Conservation (phyloP, 2,888 invertebrate species). For the Ecliptopera silaceata region DNA sequence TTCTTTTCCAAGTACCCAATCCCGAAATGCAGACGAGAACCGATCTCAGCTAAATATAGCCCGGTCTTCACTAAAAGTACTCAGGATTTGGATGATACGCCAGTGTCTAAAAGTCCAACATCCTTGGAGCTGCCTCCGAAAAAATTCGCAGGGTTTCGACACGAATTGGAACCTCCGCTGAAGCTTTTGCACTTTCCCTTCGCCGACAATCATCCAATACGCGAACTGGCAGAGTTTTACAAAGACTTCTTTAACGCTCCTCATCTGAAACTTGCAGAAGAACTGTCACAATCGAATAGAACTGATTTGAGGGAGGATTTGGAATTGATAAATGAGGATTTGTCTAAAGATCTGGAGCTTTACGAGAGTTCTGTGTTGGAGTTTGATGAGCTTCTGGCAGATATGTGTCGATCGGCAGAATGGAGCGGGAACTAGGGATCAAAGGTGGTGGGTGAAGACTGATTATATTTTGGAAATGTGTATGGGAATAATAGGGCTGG, state of each 20-base stretch:
- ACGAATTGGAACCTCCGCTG: slow-evolving; percentile 85
- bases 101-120: slow-evolving; percentile 66
- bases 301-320: slow-evolving; percentile 54
- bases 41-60: slow-evolving; percentile 40
- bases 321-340: slow-evolving; percentile 75
- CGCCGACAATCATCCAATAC: slow-evolving; percentile 87
- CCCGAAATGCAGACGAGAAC: slow-evolving; percentile 66
- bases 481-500: background rate
- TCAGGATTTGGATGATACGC: slow-evolving; percentile 59
- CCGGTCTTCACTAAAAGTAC: slow-evolving; percentile 61
- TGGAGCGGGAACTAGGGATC: slow-evolving; percentile 76
- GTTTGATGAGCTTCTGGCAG: slow-evolving; percentile 89
- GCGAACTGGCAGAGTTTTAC: slow-evolving; percentile 91
- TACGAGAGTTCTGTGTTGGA: slow-evolving; percentile 89
- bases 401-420: slow-evolving; percentile 86
- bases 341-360: slow-evolving; percentile 87
- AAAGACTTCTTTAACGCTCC: slow-evolving; percentile 90
- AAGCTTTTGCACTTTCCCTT: slow-evolving; percentile 89
- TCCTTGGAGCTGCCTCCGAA: slow-evolving; percentile 71
- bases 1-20: slow-evolving; percentile 66
- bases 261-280: slow-evolving; percentile 65
- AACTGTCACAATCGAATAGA: slow-evolving; percentile 42
- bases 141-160: slow-evolving; percentile 70
- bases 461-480: slow-evolving; percentile 12
- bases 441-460: slow-evolving; percentile 28